phyloP scores from a whole-genome alignment of 92 coral and sea anemone species.

The Blastomussa wellsi region DNA sequence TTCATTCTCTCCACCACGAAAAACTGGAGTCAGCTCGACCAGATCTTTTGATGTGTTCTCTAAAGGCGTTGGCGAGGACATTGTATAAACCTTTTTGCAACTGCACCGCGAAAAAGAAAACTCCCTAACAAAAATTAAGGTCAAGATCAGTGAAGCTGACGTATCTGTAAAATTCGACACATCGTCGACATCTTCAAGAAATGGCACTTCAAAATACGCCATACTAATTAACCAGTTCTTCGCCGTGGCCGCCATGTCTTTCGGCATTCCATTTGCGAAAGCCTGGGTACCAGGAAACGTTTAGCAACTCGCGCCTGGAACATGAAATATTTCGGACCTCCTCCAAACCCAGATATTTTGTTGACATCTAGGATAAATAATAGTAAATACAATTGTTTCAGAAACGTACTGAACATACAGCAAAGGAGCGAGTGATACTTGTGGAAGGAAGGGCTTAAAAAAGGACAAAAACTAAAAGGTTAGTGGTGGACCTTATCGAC shows the following conservation, averaged over 20 bases:
- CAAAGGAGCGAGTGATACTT: not conserved
- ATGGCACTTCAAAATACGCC: conserved; percentile 44
- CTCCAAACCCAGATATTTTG: not conserved
- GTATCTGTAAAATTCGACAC: conserved; percentile 32
- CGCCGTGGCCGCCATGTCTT: conserved; percentile 24
- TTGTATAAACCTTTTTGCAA: not conserved
- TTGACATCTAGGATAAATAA: not conserved
- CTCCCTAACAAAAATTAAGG: not conserved
- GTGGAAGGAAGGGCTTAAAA: not conserved
- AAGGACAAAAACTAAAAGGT: not conserved
- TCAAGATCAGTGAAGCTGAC: conserved; percentile 11
- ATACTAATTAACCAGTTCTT: conserved; percentile 12
- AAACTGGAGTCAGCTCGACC: conserved; percentile 37
- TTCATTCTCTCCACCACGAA: conserved; percentile 19
- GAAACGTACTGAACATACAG: not conserved
- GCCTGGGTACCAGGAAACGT: conserved; percentile 18
- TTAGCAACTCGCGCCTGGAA: not conserved
- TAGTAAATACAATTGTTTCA: no score
- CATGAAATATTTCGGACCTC: not conserved
- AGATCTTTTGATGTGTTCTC: conserved; percentile 10
- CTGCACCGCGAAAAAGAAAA: not conserved
- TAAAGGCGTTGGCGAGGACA: conserved; percentile 10
- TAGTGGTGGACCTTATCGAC: not conserved
- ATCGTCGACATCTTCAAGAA: conserved; percentile 6
- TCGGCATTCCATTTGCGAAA: not conserved